Evolutionary conservation across 2,113 vertebrate species (phyloP), one percentile per base, ranked within the genome.

Genomic region (Anoura caudifer): DNA sequence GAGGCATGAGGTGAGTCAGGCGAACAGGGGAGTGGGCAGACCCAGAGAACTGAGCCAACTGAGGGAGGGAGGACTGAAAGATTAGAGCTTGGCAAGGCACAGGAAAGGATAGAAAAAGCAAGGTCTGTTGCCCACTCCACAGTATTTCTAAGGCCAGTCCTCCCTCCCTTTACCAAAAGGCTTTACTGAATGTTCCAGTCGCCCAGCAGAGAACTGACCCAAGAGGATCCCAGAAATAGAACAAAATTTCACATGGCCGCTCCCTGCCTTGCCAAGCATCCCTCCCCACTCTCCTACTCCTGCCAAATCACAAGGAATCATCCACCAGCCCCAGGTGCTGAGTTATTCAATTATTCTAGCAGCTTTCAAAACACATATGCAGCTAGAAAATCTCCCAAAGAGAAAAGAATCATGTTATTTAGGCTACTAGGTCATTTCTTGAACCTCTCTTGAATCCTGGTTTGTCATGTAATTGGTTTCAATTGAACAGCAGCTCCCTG

Each of bases 311-410:
- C 73, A 80, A 80, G 56, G 70, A 76, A 61, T 50, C 88, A 36
- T 59, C 87, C 67, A 73, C 54, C 83, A 75, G 80, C 50, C 52
- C 13, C 90, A 96, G 94, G 94, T 96, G 92, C 86, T 96, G 93
- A 96, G 95, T 97, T 98, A 97, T 93, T 97, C 96, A 95, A 80
- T 95, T 92, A 96, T 97, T 97, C 77, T 76, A 95, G 82, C 90
- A 96, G 93, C 95, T 96, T 96, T 93, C 52, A 50, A 89, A 92
- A 97, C 88, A 90, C n/a, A 20, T 91, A 75, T 94, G 87, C 65
- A 89, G 77, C 91, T 80, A 89, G 63, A 91, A 95, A 93, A 11
- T 38, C 91, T 63, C 76, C 83, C 20, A 3, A 82, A 96, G 88
- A 90, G 90, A 77, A 83, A 91, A 65, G 85, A 90, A 89, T 69